Base-by-base conservation (phyloP, 2,888 invertebrate species). In the Brachyptera risi region DNA sequence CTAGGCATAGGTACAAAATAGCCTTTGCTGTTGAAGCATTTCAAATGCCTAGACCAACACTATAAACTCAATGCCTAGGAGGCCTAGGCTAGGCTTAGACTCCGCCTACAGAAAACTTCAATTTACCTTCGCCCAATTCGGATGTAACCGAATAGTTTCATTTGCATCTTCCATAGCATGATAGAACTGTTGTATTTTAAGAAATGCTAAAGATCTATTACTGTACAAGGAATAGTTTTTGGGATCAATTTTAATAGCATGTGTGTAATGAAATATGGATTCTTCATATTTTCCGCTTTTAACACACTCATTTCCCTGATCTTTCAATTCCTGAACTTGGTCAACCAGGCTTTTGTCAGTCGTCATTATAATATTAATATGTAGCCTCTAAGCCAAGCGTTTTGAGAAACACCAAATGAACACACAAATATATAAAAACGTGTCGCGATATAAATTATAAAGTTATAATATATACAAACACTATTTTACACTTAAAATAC, bases 91-190 rank as follows among this genome's bases (percentile, higher is more conserved):
- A n/a, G n/a, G n/a, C n/a, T n/a, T n/a, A n/a, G n/a, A n/a, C n/a
- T n/a, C n/a, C n/a, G n/a, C n/a, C n/a, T n/a, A n/a, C n/a, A n/a
- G n/a, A n/a, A n/a, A n/a, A n/a, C n/a, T n/a, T n/a, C n/a, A n/a
- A n/a, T n/a, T n/a, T 77, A 85, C 89, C 81, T 90, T 91, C 5
- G 88, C 85, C 90, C 90, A 90, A 50, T 83, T 80, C 17, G 90
- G 89, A 72, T 87, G 85, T 59, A 91, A 72, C 71, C 80, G 79
- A 58, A 91, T 88, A 2, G 86, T 84, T 73, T 86, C 84, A 69
- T 86, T 81, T 1, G 92, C 91, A 80, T 92, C 92, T 73, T 88
- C 83, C 68, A 88, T 76, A 0, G 91, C 87, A 67, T 86, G 81
- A 73, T 85, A 87, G 74, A 85, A 89, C 72, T 89, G 89, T 68